Percentiles rank a stretch among this genome's conserved stretches.
Conservation (phyloP, 2,113 vertebrate genomes). For the Genyomyrus donnyi region DNA sequence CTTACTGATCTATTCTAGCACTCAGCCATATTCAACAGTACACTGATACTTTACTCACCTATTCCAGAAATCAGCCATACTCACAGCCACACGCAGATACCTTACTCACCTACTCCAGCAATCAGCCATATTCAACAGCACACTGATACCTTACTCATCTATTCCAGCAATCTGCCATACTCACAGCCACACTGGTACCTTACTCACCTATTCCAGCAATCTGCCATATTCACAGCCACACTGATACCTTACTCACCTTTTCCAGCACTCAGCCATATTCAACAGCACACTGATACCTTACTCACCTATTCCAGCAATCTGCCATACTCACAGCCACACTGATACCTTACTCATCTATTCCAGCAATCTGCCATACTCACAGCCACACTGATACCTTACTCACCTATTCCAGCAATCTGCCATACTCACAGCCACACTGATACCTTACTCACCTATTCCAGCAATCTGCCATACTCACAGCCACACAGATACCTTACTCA, state of each 20-base stretch:
- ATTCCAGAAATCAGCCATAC: background rate
- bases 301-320: background rate
- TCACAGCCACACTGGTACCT: too few relatives aligned
- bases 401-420: background rate
- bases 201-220: background rate
- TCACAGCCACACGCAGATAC: background rate
- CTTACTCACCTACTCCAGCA: too few relatives aligned
- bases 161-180: too few relatives aligned
- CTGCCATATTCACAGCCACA: background rate
- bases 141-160: too few relatives aligned
- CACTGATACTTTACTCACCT: background rate
- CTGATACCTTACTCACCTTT: background rate
- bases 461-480: background rate
- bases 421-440: background rate
- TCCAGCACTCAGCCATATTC: background rate
- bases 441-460: background rate
- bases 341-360: background rate
- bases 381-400: background rate
- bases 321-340: background rate
- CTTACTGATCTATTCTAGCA: background rate
- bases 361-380: background rate
- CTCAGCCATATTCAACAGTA: too few relatives aligned
- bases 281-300: background rate
- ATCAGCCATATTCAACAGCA: too few relatives aligned
- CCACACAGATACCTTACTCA: background rate